Percentiles rank a stretch among this genome's conserved stretches.
These are phyloP conservation scores for Enoplosus armatus DNA, from an alignment of 2,797 vertebrate species.

Conservation along the genomic window DNA sequence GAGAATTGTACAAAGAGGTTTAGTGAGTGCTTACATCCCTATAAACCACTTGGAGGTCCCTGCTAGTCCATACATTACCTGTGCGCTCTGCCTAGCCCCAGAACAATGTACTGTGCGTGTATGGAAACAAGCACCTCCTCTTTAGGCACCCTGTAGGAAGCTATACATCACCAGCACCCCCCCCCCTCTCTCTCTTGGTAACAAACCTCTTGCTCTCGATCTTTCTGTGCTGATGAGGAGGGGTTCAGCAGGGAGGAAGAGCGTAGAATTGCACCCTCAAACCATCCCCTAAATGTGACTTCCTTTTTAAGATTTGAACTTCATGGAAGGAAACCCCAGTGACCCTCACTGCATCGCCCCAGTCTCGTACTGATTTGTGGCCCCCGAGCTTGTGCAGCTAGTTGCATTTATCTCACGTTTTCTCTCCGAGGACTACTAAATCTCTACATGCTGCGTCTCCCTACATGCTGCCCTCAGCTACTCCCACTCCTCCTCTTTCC, in stretches of 20 bases:
- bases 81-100: slow-evolving; percentile 43
- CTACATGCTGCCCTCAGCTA: slow-evolving; percentile 46
- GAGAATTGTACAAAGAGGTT: slow-evolving; percentile 54
- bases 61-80: slow-evolving; percentile 49
- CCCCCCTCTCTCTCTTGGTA: slow-evolving; percentile 17
- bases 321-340: slow-evolving; percentile 4
- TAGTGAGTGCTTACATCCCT: slow-evolving; percentile 57
- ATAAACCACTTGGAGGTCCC: slow-evolving; percentile 58
- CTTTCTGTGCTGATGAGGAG: slow-evolving; percentile 42
- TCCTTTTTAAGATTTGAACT: slow-evolving; percentile 41
- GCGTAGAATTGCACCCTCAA: slow-evolving; percentile 20
- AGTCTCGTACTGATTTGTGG: slow-evolving; percentile 31
- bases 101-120: slow-evolving; percentile 52
- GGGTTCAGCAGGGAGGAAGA: slow-evolving; percentile 26
- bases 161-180: slow-evolving; percentile 73
- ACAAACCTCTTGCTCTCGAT: slow-evolving; percentile 25
- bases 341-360: slow-evolving; percentile 10
- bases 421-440: slow-evolving; percentile 55
- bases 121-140: slow-evolving; percentile 55
- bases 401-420: slow-evolving; percentile 39
- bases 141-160: slow-evolving; percentile 49
- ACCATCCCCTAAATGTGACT: slow-evolving; percentile 67
- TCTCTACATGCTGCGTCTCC: slow-evolving; percentile 57
- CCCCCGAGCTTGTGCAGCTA: slow-evolving; percentile 36
- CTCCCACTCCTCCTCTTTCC: slow-evolving; percentile 23